Evolutionary conservation across 2,113 vertebrate genomes (phyloP), one percentile per base, ranked within the genome.

Genomic region (Sinocyclocheilus anophthalmus): DNA sequence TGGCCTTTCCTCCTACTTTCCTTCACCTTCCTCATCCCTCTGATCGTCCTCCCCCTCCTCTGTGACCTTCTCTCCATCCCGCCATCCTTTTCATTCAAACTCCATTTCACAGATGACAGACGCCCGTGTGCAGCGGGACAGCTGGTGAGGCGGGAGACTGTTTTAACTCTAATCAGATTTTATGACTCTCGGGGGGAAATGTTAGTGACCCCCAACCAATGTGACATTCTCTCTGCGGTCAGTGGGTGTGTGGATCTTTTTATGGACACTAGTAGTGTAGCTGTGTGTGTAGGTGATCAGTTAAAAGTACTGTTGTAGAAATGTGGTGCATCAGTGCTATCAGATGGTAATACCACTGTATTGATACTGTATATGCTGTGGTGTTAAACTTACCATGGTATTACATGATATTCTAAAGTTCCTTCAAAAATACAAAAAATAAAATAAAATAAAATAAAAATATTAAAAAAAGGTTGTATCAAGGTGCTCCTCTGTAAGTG

Each of bases 111-210:
- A 93, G 93, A 92, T 93, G 93, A 93, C 92, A 92, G 92, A 90
- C 92, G 92, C 88, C 91, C 88, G 91, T 88, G 89, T 92, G 92
- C 88, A 86, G 84, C 0, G 67, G 75, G 16, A 72, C 61, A 42
- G 72, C 55, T 78, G 30, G 42, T 67, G 26, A 37, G n/a, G 13
- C 13, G 65, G 59, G 50, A 88, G 90, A 91, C 92, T 92, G 91
- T 92, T 94, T 94, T 93, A 94, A 92, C 93, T 93, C 90, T 94
- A 93, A 94, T 94, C 93, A 94, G 93, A 87, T 90, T 92, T 93
- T 91, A 94, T 93, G 91, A 91, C 93, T 92, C 93, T 92, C 91
- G 4, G 77, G 91, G 92, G 93, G 33, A 20, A 86, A 85, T 86
- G 85, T 69, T 82, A 86, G 86, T 84, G 79, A 85, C 85, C 88